These are phyloP conservation scores for Malaclemys terrapin DNA, from an alignment of 2,113 vertebrate species.

Conservation along the genomic window DNA sequence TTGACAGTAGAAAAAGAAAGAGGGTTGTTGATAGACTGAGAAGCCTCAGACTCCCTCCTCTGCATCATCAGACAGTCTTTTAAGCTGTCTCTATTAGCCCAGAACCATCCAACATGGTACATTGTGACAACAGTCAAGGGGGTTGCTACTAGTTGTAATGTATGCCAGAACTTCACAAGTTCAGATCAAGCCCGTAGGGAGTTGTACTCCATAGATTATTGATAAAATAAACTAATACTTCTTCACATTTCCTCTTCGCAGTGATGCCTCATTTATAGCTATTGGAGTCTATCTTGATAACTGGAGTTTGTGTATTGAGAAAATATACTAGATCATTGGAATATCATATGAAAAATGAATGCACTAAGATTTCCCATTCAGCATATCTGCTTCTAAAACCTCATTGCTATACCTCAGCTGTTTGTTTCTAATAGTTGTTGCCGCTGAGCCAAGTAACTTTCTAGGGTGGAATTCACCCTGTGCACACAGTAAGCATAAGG, in stretches of 20 bases:
- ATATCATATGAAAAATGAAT: neutral
- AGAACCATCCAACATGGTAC: neutral
- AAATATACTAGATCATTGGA: neutral
- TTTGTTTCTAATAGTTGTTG: neutral
- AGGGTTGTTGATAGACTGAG: neutral
- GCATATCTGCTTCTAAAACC: neutral
- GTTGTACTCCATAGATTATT: neutral
- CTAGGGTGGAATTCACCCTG: neutral
- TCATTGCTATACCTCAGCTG: neutral
- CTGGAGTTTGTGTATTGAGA: neutral
- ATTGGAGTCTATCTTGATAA: neutral
- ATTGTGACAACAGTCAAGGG: neutral
- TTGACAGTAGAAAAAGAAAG: neutral
- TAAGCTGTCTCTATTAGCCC: neutral
- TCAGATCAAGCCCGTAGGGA: neutral
- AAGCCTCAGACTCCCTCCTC: neutral
- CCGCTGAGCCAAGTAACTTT: accelerated
- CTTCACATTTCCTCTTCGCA: neutral
- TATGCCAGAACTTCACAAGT: neutral
- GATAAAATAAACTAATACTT: accelerated
- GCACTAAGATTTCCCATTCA: neutral
- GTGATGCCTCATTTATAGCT: neutral
- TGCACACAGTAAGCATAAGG: neutral
- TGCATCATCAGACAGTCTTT: neutral
- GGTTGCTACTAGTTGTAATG: neutral